Evolutionary conservation across 2,113 vertebrate species (phyloP).

Genomic region (Halcyon malimbica): DNA sequence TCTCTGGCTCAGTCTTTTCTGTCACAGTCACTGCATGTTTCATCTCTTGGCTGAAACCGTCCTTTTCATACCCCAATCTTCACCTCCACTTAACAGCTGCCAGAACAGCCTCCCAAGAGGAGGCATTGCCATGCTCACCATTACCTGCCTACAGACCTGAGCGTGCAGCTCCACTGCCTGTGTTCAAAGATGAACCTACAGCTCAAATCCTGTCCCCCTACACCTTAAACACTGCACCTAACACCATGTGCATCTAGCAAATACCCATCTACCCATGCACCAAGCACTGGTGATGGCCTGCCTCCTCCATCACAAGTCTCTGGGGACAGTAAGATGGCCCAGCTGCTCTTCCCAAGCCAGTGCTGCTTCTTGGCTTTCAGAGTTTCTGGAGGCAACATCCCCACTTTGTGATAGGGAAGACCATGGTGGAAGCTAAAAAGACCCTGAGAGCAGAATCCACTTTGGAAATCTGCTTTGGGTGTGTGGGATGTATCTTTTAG

Average conservation of each 20-base stretch:
- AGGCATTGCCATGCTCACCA: not conserved
- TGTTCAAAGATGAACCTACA: not conserved
- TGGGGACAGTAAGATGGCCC: accelerated
- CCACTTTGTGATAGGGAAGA: not conserved
- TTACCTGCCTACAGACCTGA: not conserved
- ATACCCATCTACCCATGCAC: not conserved
- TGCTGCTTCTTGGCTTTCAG: not conserved
- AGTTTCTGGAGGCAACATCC: not conserved
- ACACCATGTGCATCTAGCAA: not conserved
- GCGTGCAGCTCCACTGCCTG: accelerated
- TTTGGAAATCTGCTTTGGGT: not conserved
- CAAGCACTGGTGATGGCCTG: not conserved
- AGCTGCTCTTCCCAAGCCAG: not conserved
- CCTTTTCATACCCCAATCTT: not conserved
- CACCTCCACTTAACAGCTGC: not conserved
- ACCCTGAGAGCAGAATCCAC: not conserved
- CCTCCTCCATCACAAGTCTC: not conserved
- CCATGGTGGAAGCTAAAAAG: not conserved
- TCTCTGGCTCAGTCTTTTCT: not conserved
- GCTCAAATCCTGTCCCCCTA: not conserved
- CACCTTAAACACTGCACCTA: not conserved
- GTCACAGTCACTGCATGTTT: not conserved
- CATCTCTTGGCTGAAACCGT: not conserved
- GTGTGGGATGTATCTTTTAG: not conserved
- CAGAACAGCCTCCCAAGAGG: not conserved